phyloP scores from a whole-genome alignment of 2,888 invertebrate genomes.

The Tromatobia lineatoria region DNA sequence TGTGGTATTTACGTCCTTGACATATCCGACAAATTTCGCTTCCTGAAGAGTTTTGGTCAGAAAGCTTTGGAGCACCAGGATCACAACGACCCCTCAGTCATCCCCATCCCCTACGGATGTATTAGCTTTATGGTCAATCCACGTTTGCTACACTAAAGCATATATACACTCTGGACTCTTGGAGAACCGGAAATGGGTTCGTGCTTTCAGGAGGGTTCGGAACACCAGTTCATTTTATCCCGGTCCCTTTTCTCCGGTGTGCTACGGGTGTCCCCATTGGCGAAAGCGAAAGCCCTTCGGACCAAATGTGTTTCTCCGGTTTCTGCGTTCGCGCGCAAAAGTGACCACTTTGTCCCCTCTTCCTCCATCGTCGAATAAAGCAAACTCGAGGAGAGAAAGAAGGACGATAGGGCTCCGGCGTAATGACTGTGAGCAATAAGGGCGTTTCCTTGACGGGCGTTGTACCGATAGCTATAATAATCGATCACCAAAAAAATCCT shows the following conservation, averaged over 20 bases:
- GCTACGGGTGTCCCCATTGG: conserved; percentile 43
- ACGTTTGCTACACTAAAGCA: conserved; percentile 67
- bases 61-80: conserved; percentile 39
- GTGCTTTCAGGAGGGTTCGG: conserved; percentile 68
- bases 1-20: conserved; percentile 24
- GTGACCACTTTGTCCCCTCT: conserved; percentile 58
- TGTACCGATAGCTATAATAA: background rate
- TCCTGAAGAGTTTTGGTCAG: conserved; percentile 37
- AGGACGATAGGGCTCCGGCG: conserved; percentile 9
- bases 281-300: conserved; percentile 41
- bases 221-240: conserved; percentile 76
- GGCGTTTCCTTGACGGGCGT: conserved; percentile 1
- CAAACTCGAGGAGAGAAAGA: conserved; percentile 20
- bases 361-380: conserved; percentile 20
- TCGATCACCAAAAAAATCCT: background rate
- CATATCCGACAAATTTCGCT: conserved; percentile 47
- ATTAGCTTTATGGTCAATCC: conserved; percentile 81
- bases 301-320: conserved; percentile 58
- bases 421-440: conserved; percentile 35
- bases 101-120: conserved; percentile 78
- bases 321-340: conserved; percentile 66
- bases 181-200: conserved; percentile 80
- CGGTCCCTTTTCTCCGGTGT: conserved; percentile 74
- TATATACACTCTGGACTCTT: conserved; percentile 34
- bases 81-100: conserved; percentile 41